Percentiles rank a stretch among this genome's conserved stretches.
Conservation (phyloP, 2,797 vertebrate species). For the Channa striata region DNA sequence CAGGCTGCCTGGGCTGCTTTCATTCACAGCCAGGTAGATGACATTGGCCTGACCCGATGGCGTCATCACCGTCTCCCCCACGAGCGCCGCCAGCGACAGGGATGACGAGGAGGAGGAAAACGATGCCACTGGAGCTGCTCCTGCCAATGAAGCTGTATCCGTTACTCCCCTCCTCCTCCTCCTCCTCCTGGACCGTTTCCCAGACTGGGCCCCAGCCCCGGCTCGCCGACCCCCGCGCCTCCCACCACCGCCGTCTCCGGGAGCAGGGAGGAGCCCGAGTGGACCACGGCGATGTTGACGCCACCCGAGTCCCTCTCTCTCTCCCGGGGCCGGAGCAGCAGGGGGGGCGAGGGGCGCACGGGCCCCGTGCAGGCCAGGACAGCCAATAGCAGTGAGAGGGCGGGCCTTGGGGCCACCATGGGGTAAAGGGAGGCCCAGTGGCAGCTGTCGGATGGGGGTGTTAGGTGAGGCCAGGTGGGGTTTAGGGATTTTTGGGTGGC, state of each 20-base stretch:
- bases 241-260: conserved; percentile 82
- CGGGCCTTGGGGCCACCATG: conserved; percentile 86
- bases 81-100: conserved; percentile 77
- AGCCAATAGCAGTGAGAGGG: conserved; percentile 87
- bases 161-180: conserved; percentile 62
- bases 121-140: conserved; percentile 49
- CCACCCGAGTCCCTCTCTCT: conserved; percentile 90
- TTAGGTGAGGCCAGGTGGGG: conserved; percentile 60
- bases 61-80: conserved; percentile 85
- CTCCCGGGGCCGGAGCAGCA: conserved; percentile 88
- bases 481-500: conserved; percentile 34
- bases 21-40: conserved; percentile 90
- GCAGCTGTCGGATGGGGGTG: conserved; percentile 62
- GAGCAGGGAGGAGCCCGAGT: conserved; percentile 88
- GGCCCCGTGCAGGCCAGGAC: conserved; percentile 87
- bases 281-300: conserved; percentile 92
- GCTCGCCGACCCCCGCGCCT: conserved; percentile 75
- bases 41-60: conserved; percentile 86
- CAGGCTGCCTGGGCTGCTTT: conserved; percentile 93
- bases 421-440: conserved; percentile 74
- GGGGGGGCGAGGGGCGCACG: conserved; percentile 92
- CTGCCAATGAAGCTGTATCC: conserved; percentile 63
- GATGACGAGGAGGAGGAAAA: conserved; percentile 55
- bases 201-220: conserved; percentile 62
- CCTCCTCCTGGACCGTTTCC: conserved; percentile 66